A percentile compares a stretch with the other conserved stretches of the same genome.
These are phyloP conservation scores for Zonitis immaculata DNA, from an alignment of 2,888 invertebrate genomes.

Conservation along the genomic window DNA sequence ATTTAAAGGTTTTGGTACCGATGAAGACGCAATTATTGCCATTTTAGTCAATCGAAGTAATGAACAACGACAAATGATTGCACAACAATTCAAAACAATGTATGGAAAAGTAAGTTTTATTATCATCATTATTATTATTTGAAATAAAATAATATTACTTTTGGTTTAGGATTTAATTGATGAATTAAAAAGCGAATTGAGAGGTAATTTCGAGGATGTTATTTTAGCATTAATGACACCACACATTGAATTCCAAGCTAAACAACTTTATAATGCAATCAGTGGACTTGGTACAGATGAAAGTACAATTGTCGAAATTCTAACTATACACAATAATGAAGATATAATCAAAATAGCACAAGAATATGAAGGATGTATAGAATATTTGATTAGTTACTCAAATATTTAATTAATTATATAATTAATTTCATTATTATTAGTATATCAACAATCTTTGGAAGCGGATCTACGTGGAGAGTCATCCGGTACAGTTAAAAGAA, in stretches of 20 bases:
- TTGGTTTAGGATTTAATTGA: conserved; percentile 75
- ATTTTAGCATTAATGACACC: conserved; percentile 77
- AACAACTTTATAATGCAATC: conserved; percentile 77
- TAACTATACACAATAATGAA: conserved; percentile 77
- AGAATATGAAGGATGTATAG: conserved; percentile 71
- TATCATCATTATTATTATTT: background rate
- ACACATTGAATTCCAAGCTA: conserved; percentile 73
- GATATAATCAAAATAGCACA: conserved; percentile 73
- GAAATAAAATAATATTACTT: too few relatives aligned
- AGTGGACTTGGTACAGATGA: conserved; percentile 78
- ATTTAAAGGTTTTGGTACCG: conserved; percentile 50
- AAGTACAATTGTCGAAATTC: conserved; percentile 77
- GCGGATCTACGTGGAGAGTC: conserved; percentile 82
- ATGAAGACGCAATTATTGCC: conserved; percentile 63
- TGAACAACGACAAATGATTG: conserved; percentile 61
- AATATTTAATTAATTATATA: too few relatives aligned
- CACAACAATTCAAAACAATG: conserved; percentile 55
- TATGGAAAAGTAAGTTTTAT: conserved; percentile 57
- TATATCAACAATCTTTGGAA: conserved; percentile 74
- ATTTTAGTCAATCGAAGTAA: conserved; percentile 61
- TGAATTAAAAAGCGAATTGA: conserved; percentile 82
- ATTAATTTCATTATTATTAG: too few relatives aligned
- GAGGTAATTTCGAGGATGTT: conserved; percentile 80
- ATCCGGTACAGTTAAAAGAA: conserved; percentile 83
- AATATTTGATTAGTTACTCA: too few relatives aligned